These are phyloP conservation scores for Diplolepis rosae DNA, from an alignment of 2,888 invertebrate genomes.

Conservation along the genomic window DNA sequence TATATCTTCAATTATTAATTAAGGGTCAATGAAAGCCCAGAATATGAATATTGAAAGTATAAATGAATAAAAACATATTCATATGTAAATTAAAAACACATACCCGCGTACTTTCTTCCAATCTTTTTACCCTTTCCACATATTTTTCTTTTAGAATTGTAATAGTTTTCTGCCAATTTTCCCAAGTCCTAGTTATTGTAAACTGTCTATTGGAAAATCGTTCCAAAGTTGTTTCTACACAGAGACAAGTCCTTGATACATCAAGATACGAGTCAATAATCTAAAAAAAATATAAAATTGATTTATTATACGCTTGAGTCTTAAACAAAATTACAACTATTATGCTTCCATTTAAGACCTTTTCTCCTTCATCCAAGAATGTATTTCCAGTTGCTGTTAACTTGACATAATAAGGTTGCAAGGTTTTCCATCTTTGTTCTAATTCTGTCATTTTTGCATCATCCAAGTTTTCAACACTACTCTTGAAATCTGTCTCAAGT, in stretches of 20 bases:
- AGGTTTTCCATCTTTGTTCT: conserved; percentile 80
- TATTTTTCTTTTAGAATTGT: conserved; percentile 74
- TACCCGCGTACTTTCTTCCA: conserved; percentile 69
- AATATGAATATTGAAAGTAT: too few species aligned
- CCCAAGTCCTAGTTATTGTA: conserved; percentile 81
- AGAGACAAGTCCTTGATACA: conserved; percentile 79
- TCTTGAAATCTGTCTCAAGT: conserved; percentile 78
- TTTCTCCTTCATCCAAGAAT: conserved; percentile 79
- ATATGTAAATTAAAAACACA: conserved; percentile 70
- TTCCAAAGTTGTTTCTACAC: conserved; percentile 82
- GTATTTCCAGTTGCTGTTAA: conserved; percentile 81
- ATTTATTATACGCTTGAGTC: too few species aligned
- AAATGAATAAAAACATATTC: too few species aligned
- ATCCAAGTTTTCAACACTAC: conserved; percentile 74
- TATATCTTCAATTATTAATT: too few species aligned
- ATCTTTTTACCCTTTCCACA: conserved; percentile 74
- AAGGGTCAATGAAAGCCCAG: too few species aligned
- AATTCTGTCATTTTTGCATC: conserved; percentile 75
- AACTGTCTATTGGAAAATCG: conserved; percentile 80
- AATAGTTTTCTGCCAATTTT: conserved; percentile 82
- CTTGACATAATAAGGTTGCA: conserved; percentile 80
- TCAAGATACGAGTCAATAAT: conserved; percentile 82
- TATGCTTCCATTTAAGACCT: conserved; percentile 73
- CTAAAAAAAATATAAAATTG: conserved; percentile 69
- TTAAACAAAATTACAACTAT: too few species aligned